Base-by-base conservation (phyloP, 2,888 invertebrate species). In the Metacarcinus magister region DNA sequence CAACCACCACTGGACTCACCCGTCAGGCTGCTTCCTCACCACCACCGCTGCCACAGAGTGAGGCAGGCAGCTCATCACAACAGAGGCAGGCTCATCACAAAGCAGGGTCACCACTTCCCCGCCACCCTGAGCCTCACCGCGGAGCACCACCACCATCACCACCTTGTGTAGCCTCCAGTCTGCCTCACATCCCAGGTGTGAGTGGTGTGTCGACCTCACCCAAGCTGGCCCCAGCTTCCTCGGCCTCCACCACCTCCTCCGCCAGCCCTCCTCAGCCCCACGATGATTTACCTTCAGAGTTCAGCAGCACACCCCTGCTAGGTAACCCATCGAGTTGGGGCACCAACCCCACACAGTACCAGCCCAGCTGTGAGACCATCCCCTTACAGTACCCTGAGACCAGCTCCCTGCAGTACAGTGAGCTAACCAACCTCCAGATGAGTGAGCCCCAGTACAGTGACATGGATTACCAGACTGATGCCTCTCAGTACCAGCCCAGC, bases 291-390 rank as follows among this genome's bases (percentile, higher is more conserved):
- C 7, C 75, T n/a, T 10, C 75, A n/a, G 75, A n/a, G 75, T 1
- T 28, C 5, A 28, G 75, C 75, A 39, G 10, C 39, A 16, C 87
- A 32, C 0, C 87, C 32, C 39, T 87, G 87, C 39, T 16, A 2
- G 13, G 32, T 3, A 32, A 32, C 32, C 87, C 39, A 2, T n/a
- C 87, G 7, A 10, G 39, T 19, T 87, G 87, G 87, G 87, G 87
- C 3, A 39, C 39, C n/a, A 87, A 87, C 87, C 87, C 19, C 19
- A 16, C 67, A 16, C 67, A 87, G 39, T 87, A 87, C 39, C 87
- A 87, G 39, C 87, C 87, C 87, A 87, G 87, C 87, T 87, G 87
- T 87, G 87, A 87, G 87, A 87, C 87, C 39, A 87, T 87, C 39
- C 87, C 87, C 87, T 4, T 39, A 39, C 87, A 87, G 87, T 87